These are phyloP conservation scores for Teinopalpus imperialis DNA, from an alignment of 2,888 invertebrate species.

Conservation along the genomic window DNA sequence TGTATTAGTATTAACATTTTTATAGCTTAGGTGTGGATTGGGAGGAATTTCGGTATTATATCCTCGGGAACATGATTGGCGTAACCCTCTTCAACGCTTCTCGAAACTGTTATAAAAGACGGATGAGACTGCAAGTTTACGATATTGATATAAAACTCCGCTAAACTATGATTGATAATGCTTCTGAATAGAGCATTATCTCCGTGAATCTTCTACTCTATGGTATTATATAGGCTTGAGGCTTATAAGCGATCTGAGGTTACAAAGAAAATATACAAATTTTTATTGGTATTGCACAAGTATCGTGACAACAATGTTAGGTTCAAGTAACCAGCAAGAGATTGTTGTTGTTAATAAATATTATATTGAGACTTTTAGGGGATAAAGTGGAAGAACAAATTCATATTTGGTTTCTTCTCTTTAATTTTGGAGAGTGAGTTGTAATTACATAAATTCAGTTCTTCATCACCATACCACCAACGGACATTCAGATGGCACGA, in stretches of 20 bases:
- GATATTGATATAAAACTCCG: constrained; percentile 70
- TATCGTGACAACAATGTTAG: too few species aligned
- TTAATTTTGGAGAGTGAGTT: too few species aligned
- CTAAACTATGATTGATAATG: constrained; percentile 79
- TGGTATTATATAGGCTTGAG: constrained; percentile 31
- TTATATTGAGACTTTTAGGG: too few species aligned
- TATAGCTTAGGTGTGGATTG: constrained; percentile 19
- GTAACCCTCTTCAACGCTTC: constrained; percentile 41
- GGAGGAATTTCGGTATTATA: constrained; percentile 31
- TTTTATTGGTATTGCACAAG: too few species aligned
- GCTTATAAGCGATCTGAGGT: constrained; percentile 63
- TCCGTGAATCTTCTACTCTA: constrained; percentile 46
- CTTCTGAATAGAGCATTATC: constrained; percentile 63
- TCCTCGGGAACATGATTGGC: constrained; percentile 36
- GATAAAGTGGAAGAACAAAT: too few species aligned
- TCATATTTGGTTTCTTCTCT: too few species aligned
- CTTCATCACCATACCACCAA: too few species aligned
- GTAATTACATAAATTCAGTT: too few species aligned
- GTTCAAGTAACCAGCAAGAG: too few species aligned
- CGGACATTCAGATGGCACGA: too few species aligned
- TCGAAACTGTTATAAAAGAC: constrained; percentile 59
- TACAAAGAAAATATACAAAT: constrained; percentile 47
- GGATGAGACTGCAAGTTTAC: constrained; percentile 65
- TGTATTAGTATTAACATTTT: constrained; percentile 23
- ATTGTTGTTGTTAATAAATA: too few species aligned